Conservation (phyloP, 2,888 invertebrate species). For the Cheilosia pagana region DNA sequence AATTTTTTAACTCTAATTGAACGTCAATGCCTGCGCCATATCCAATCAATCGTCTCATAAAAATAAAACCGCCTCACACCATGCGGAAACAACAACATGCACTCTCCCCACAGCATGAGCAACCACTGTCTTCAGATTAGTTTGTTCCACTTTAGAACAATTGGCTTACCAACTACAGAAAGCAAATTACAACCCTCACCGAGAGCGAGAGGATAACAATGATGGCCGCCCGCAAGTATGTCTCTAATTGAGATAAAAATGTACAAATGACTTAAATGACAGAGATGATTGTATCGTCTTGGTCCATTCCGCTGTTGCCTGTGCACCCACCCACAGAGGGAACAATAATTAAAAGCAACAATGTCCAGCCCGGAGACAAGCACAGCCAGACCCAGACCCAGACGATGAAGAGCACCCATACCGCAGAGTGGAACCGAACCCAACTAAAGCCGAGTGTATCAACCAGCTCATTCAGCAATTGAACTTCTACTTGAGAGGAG, state of each 20-base stretch:
- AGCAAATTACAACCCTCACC: slow-evolving; percentile 9
- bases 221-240: slow-evolving; percentile 66
- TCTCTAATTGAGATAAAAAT: slow-evolving; percentile 69
- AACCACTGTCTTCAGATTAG: slow-evolving; percentile 15
- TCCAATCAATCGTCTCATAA: slow-evolving; percentile 3
- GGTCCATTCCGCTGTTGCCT: slow-evolving; percentile 1
- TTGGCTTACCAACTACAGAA: slow-evolving; percentile 29
- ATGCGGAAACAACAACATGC: slow-evolving; percentile 25
- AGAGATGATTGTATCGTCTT: slow-evolving; percentile 48
- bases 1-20: background rate
- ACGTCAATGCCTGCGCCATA: background rate
- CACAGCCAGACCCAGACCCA: slow-evolving; percentile 1
- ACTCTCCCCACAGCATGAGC: slow-evolving; percentile 1
- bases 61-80: slow-evolving; percentile 39
- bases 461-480: slow-evolving; percentile 67
- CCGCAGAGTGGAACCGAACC: slow-evolving; percentile 7
- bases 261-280: slow-evolving; percentile 63
- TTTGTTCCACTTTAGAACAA: slow-evolving; percentile 63
- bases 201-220: slow-evolving; percentile 36
- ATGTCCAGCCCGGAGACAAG: slow-evolving; percentile 35
- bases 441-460: slow-evolving; percentile 26
- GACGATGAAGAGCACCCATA: slow-evolving; percentile 21
- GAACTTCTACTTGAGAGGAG: slow-evolving; percentile 60
- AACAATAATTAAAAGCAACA: slow-evolving; percentile 64
- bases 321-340: slow-evolving; percentile 15